These are phyloP conservation scores for Oreochromis aureus DNA, from an alignment of 2,113 vertebrate genomes.

Conservation along the genomic window DNA sequence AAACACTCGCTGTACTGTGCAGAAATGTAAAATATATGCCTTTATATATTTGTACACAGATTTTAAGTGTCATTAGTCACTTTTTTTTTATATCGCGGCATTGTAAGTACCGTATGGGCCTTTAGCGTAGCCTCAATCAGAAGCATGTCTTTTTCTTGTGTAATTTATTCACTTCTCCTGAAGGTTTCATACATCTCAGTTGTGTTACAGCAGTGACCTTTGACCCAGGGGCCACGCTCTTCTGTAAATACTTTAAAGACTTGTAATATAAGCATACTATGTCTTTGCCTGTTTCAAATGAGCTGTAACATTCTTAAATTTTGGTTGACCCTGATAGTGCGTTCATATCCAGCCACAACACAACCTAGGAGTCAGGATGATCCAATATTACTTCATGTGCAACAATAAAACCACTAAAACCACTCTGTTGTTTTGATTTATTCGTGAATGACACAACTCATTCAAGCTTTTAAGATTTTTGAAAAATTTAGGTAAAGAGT, in stretches of 20 bases:
- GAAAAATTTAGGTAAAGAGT: background rate
- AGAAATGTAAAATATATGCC: constrained; percentile 9
- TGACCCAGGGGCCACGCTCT: constrained; percentile 1
- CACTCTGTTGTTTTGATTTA: background rate
- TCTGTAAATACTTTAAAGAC: constrained; percentile 59
- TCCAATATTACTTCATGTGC: background rate
- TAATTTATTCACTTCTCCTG: constrained; percentile 43
- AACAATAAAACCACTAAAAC: constrained; percentile 44
- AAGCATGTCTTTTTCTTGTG: background rate
- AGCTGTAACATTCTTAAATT: constrained; percentile 38
- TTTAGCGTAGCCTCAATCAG: constrained; percentile 18
- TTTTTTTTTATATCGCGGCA: constrained; percentile 25
- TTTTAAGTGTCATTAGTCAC: constrained; percentile 28
- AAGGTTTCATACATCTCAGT: constrained; percentile 13
- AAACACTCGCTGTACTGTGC: constrained; percentile 7
- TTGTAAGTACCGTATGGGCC: background rate
- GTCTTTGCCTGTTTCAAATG: constrained; percentile 32
- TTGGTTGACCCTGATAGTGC: background rate
- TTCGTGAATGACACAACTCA: background rate
- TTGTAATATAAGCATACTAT: constrained; percentile 45
- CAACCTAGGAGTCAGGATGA: background rate
- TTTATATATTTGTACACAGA: constrained; percentile 52
- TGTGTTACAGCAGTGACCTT: constrained; percentile 9
- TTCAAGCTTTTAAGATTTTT: background rate
- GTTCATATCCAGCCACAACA: background rate